Conservation (phyloP, 2,797 vertebrate species). For the Schizopygopsis malacanthus region DNA sequence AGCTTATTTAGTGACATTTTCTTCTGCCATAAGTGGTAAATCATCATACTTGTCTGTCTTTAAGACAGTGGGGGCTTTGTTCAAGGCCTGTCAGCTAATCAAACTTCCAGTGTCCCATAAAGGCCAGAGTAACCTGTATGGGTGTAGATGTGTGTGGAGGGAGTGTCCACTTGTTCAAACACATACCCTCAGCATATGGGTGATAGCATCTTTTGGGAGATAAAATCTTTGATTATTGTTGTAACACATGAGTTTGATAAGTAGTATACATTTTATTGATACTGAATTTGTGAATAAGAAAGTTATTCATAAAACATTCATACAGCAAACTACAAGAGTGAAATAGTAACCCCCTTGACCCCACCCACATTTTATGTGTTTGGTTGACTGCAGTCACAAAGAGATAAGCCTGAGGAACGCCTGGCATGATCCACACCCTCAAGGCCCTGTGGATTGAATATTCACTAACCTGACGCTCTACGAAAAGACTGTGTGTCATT, state of each 20-base stretch:
- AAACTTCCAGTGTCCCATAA: conserved; percentile 12
- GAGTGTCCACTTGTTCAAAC: conserved; percentile 9
- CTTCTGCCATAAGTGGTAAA: not conserved
- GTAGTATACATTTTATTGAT: not conserved
- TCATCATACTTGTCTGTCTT: conserved; percentile 28
- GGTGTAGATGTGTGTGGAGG: conserved; percentile 38
- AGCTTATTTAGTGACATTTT: conserved; percentile 22
- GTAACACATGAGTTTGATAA: not conserved
- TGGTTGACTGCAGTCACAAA: not conserved
- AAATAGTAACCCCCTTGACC: not conserved
- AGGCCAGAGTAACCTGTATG: conserved; percentile 8
- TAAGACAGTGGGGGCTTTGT: conserved; percentile 35
- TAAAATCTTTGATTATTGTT: not conserved
- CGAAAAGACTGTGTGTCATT: not conserved
- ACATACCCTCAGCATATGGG: not conserved
- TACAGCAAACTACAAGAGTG: not conserved
- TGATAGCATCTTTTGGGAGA: not conserved
- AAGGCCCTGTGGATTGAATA: conserved; percentile 6
- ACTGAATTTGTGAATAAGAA: not conserved
- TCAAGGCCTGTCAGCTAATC: conserved; percentile 34
- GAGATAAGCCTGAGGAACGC: conserved; percentile 19
- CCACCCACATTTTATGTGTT: conserved; percentile 11
- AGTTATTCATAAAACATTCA: not conserved
- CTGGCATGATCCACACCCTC: conserved; percentile 31
- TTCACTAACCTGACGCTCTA: conserved; percentile 10